phyloP scores from a whole-genome alignment of 2,888 invertebrate genomes.

The Nephrocerus scutellatus region DNA sequence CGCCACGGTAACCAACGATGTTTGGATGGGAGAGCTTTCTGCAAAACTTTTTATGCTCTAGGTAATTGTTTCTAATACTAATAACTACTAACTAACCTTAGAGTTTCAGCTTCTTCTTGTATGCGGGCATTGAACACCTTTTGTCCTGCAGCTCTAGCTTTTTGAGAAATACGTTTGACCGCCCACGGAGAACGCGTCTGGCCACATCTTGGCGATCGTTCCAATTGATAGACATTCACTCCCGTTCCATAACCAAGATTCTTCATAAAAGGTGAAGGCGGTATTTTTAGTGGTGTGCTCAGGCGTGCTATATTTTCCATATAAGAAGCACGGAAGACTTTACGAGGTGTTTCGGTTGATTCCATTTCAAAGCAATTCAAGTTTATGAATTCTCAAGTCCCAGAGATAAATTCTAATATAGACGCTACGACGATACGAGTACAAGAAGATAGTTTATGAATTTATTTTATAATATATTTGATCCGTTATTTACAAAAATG shows the following conservation, averaged over 20 bases:
- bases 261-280: constrained; percentile 66
- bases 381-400: too few species aligned
- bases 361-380: too few species aligned
- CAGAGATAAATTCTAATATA: too few species aligned
- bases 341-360: constrained; percentile 36
- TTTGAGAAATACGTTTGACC: constrained; percentile 62
- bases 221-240: constrained; percentile 68
- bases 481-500: too few species aligned
- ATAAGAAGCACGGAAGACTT: constrained; percentile 30
- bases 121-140: constrained; percentile 52
- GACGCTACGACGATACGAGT: too few species aligned
- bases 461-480: too few species aligned
- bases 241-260: constrained; percentile 73
- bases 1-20: constrained; percentile 67
- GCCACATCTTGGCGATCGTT: constrained; percentile 63
- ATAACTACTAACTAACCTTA: constrained; percentile 52
- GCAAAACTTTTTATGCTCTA: too few species aligned
- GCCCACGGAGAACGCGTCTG: constrained; percentile 78
- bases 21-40: constrained; percentile 67
- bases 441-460: too few species aligned
- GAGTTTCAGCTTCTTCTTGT: constrained; percentile 63
- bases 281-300: constrained; percentile 51
- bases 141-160: constrained; percentile 31
- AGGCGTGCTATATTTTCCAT: constrained; percentile 31
- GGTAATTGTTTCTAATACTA: background rate